A percentile compares a stretch with the other conserved stretches of the same genome.
These are phyloP conservation scores for Leptinotarsa undecemlineata DNA, from an alignment of 1,140 invertebrate genomes.

Conservation along the genomic window DNA sequence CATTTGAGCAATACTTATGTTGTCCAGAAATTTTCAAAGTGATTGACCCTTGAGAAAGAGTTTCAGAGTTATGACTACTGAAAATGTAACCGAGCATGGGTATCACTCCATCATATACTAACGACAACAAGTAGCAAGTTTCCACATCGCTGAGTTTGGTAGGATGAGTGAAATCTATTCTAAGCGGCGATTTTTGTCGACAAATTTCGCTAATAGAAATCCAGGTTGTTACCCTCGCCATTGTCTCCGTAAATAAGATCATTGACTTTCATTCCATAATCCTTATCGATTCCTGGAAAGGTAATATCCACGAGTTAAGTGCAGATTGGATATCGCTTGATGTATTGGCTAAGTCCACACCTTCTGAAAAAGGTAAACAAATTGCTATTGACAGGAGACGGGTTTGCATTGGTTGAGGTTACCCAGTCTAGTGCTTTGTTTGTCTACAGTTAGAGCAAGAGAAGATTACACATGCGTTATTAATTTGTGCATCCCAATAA, in stretches of 20 bases:
- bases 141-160: neutral
- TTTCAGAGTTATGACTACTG: no score
- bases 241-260: neutral
- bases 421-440: neutral
- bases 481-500: no score
- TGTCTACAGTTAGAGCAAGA: neutral
- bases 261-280: neutral
- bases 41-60: no score
- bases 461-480: no score
- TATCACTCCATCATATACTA: no score
- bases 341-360: neutral
- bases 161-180: neutral
- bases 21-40: no score
- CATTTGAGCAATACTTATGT: no score
- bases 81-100: no score
- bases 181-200: constrained; percentile 1
- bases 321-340: neutral
- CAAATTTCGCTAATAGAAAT: constrained; percentile 3
- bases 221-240: neutral
- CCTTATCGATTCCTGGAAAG: neutral
- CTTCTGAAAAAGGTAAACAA: neutral
- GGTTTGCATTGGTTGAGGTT: neutral
- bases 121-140: neutral
- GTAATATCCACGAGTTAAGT: neutral
- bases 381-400: neutral